Percentiles rank a stretch among this genome's conserved stretches.
Evolutionary conservation across 2,113 vertebrate species (phyloP).

Genomic region (Connochaetes taurinus): DNA sequence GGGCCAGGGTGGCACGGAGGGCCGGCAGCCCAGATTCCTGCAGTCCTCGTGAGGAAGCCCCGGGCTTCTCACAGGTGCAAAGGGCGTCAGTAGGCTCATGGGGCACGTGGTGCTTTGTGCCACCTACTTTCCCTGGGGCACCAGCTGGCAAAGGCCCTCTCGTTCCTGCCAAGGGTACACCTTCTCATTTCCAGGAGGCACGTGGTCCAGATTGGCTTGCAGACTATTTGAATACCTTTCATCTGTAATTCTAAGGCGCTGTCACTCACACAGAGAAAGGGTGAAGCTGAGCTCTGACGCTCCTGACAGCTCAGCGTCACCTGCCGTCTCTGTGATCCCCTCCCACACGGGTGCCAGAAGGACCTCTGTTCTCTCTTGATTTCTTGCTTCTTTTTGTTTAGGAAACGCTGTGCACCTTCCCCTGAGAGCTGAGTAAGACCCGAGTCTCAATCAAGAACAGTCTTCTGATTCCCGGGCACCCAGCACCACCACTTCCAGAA

Average conservation of each 20-base stretch:
- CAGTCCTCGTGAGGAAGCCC: not conserved
- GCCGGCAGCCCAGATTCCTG: not conserved
- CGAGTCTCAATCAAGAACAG: fast-evolving
- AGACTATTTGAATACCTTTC: not conserved
- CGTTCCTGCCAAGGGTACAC: not conserved
- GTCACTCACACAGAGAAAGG: not conserved
- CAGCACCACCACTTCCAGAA: not conserved
- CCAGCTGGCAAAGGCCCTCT: not conserved
- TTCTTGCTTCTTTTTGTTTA: not conserved
- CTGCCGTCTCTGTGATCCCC: not conserved
- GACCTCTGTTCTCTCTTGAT: not conserved
- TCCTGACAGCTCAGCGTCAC: not conserved
- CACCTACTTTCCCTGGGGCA: not conserved
- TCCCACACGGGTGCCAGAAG: not conserved
- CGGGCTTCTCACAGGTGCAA: not conserved
- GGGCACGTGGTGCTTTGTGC: fast-evolving
- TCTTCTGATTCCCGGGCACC: not conserved
- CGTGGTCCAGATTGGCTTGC: not conserved
- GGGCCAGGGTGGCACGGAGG: not conserved
- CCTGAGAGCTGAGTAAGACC: not conserved
- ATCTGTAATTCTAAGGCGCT: not conserved
- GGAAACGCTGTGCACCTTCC: not conserved
- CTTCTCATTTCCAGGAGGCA: not conserved
- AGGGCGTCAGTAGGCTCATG: not conserved
- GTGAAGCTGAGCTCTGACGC: not conserved